Percentiles rank a stretch among this genome's conserved stretches.
Conservation (phyloP, 30 jellyfish, hydroid and myxozoan genomes). For the Mastigias papua region DNA sequence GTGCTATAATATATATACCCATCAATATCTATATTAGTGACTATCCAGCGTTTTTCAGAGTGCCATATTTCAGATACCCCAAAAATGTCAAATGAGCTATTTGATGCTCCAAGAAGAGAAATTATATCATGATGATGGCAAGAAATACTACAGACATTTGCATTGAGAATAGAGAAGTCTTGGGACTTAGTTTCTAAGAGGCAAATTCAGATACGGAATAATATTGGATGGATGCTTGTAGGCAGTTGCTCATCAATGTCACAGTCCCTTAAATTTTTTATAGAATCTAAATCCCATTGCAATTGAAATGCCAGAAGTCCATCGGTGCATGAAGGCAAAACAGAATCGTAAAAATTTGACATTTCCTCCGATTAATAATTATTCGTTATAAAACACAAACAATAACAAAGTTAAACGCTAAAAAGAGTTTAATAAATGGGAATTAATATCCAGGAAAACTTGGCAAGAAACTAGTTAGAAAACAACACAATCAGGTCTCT, state of each 20-base stretch:
- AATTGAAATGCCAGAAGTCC: constrained; percentile 8
- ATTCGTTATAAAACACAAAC: neutral
- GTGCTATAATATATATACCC: constrained; percentile 5
- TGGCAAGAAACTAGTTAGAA: neutral
- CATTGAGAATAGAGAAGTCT: constrained; percentile 24
- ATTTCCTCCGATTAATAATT: neutral
- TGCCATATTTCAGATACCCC: constrained; percentile 52
- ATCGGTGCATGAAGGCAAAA: constrained; percentile 15
- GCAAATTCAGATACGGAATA: neutral
- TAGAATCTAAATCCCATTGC: neutral
- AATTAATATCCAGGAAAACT: neutral
- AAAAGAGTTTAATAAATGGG: constrained; percentile 3
- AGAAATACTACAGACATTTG: constrained; percentile 40
- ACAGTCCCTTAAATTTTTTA: constrained; percentile 17
- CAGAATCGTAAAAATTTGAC: constrained; percentile 14
- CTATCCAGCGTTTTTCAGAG: constrained; percentile 1
- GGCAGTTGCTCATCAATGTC: constrained; percentile 51
- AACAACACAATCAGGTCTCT: neutral
- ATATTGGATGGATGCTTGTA: constrained; percentile 5
- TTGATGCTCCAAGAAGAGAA: neutral
- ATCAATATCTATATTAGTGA: constrained; percentile 22
- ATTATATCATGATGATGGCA: neutral
- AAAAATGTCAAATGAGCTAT: constrained; percentile 18
- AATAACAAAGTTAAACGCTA: neutral
- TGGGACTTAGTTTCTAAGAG: neutral